These are phyloP conservation scores for Probosciger aterrimus DNA, from an alignment of 2,113 vertebrate genomes.

Conservation along the genomic window DNA sequence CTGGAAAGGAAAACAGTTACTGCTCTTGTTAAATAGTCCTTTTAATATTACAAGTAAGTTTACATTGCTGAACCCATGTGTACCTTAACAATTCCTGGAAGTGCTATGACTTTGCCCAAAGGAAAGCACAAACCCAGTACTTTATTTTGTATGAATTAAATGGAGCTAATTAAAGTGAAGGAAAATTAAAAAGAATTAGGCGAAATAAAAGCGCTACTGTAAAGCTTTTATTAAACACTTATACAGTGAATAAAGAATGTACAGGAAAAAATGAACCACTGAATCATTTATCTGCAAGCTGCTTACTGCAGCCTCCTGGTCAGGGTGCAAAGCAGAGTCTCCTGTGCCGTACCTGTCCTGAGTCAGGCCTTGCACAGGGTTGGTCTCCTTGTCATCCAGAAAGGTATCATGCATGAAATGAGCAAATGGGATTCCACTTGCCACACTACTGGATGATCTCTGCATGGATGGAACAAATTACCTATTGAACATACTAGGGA, in stretches of 20 bases:
- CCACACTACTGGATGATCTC: not conserved
- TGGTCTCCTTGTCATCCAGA: not conserved
- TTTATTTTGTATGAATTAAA: slow-evolving; percentile 55
- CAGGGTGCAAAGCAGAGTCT: not conserved
- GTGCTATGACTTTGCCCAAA: slow-evolving; percentile 41
- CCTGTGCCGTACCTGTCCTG: not conserved
- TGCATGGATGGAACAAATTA: not conserved
- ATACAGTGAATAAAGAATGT: not conserved
- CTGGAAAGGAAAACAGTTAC: slow-evolving; percentile 35
- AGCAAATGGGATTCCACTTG: not conserved
- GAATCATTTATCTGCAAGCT: not conserved
- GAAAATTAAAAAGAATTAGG: slow-evolving; percentile 56
- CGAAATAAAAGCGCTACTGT: not conserved
- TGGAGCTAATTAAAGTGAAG: slow-evolving; percentile 26
- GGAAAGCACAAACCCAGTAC: slow-evolving; percentile 30
- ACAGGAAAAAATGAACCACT: not conserved
- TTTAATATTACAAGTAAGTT: slow-evolving; percentile 51
- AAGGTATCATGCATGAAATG: not conserved
- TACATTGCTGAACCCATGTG: slow-evolving; percentile 32
- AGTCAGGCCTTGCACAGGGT: not conserved
- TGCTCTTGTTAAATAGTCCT: slow-evolving; percentile 51
- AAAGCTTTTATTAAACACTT: slow-evolving; percentile 39
- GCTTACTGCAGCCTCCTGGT: not conserved
- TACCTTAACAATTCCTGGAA: slow-evolving; percentile 56
- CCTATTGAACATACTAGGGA: not conserved